Evolutionary conservation across 2,888 invertebrate species (phyloP).

Genomic region (Eilema depressum): DNA sequence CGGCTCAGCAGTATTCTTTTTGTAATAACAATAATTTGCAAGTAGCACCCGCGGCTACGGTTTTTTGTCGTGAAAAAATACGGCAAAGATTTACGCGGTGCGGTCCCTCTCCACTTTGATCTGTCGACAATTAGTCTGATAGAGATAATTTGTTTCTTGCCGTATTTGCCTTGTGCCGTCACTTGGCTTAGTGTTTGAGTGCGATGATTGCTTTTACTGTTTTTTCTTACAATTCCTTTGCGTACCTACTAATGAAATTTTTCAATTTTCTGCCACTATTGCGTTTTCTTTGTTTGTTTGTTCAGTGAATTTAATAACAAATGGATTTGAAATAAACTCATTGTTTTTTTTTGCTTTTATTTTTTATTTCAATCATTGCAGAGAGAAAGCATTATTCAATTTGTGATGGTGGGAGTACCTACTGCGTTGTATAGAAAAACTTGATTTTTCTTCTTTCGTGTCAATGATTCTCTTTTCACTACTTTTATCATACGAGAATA

Average conservation of each 20-base stretch:
- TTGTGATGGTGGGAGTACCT: neutral
- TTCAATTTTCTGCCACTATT: constrained; percentile 55
- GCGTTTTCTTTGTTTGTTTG: constrained; percentile 45
- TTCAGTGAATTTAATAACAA: constrained; percentile 53
- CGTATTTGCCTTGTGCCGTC: constrained; percentile 63
- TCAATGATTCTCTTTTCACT: too few relatives aligned
- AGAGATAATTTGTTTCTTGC: constrained; percentile 82
- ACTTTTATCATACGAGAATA: too few relatives aligned
- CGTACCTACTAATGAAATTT: constrained; percentile 61
- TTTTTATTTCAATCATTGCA: neutral
- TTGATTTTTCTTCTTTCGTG: too few relatives aligned
- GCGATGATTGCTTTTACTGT: constrained; percentile 75
- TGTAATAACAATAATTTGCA: constrained; percentile 87
- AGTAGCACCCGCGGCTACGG: constrained; percentile 75
- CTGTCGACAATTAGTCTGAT: constrained; percentile 82
- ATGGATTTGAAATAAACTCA: constrained; percentile 51
- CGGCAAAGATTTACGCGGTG: constrained; percentile 75
- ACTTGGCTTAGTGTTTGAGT: constrained; percentile 76
- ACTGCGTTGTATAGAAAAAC: too few relatives aligned
- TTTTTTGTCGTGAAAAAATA: constrained; percentile 64
- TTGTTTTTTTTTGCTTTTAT: too few relatives aligned
- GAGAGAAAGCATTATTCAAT: too few relatives aligned
- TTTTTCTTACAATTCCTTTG: constrained; percentile 56
- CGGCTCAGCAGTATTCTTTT: constrained; percentile 82
- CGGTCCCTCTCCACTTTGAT: constrained; percentile 75